These are phyloP conservation scores for Castor canadensis DNA, from an alignment of 2,113 vertebrate genomes.

Conservation along the genomic window DNA sequence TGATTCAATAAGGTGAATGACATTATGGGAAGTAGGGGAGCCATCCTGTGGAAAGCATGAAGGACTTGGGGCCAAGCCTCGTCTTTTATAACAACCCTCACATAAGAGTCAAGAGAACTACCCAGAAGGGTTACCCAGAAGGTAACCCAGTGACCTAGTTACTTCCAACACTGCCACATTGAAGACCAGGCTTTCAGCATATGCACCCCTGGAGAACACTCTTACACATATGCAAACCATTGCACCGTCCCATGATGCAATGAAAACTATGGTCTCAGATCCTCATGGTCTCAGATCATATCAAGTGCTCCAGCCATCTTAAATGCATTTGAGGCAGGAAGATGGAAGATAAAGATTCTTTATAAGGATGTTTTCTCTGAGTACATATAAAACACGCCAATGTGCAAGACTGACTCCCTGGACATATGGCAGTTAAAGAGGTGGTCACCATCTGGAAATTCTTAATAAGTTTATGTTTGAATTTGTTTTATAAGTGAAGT, in stretches of 20 bases:
- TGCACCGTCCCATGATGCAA: background rate
- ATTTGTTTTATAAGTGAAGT: slow-evolving; percentile 10
- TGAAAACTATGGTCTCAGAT: background rate
- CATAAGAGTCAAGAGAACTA: background rate
- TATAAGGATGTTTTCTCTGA: background rate
- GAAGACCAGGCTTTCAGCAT: background rate
- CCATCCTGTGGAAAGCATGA: background rate
- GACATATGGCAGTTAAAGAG: background rate
- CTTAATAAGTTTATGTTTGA: background rate
- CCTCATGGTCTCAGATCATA: background rate
- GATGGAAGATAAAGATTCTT: background rate
- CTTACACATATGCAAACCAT: background rate
- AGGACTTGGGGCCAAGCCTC: background rate
- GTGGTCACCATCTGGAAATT: background rate
- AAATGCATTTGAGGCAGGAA: background rate
- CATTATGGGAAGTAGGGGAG: background rate
- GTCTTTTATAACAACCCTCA: background rate
- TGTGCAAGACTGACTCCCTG: background rate
- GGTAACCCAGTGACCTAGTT: background rate
- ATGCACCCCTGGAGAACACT: background rate
- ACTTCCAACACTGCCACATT: background rate
- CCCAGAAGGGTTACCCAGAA: background rate
- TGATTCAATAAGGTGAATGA: background rate
- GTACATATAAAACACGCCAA: background rate
- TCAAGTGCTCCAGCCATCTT: background rate